Base-by-base conservation (phyloP, 1,140 invertebrate species). In the Stenopsyche tienmushanensis region DNA sequence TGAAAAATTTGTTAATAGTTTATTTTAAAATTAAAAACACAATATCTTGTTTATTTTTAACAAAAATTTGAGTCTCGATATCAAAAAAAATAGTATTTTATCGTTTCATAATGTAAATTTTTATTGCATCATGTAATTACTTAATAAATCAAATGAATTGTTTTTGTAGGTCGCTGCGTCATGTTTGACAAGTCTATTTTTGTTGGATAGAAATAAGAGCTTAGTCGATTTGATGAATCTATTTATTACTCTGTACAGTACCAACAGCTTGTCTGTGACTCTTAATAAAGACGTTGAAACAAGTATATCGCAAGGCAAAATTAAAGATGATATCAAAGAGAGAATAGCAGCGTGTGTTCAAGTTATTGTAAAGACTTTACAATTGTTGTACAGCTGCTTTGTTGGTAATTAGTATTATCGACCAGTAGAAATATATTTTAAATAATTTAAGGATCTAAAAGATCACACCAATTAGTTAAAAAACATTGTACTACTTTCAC, bases 341-440 rank as follows among this genome's bases (percentile, higher is more conserved):
- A 79, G 83, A 47, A 82, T 84, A 17, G 73, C 83, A 2, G 77
- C 80, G 24, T 82, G 81, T 64, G 74, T 84, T 15, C 78, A 80
- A 54, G 80, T 83, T 69, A 76, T 85, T 1, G 75, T 83, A 53
- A 80, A 79, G 45, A 84, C 83, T 44, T 75, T 84, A 29, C 76
- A 82, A 21, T 73, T 88, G 23, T 80, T 88, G 13, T 80, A 84
- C 73, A 81, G 82, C 70, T 89, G 87, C 75, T 86, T 89, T 75
- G 81, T 88, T 68, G 83, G 87, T 88, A 71, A 83, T 81, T 59
- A 9, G 20, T 23, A 20, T 20, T 3, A 24, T 23, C 26, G 10
- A 21, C n/a, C 29, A 41, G 3, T 45, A 57, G 41, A 41, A 49
- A 10, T 1, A 50, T 53, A 23, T 53, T 39, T 39, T 26, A 47